A percentile compares a stretch with the other conserved stretches of the same genome.
Conservation (phyloP, 2,888 invertebrate species). For the Nemapogon koenigi region DNA sequence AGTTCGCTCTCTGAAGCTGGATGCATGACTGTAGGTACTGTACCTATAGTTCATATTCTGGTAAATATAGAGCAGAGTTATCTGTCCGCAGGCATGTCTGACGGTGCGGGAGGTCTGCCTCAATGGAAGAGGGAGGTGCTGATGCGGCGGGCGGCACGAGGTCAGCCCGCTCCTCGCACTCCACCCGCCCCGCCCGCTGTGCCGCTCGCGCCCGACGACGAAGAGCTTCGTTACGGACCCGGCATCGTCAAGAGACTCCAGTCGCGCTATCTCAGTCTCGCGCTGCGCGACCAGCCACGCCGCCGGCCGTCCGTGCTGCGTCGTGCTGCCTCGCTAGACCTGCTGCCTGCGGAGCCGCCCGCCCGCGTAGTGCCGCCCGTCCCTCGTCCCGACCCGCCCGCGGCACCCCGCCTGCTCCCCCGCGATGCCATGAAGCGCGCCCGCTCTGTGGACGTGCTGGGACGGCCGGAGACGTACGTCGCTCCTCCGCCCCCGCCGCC, state of each 20-base stretch:
- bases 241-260: conserved; percentile 89
- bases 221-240: conserved; percentile 89
- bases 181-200: conserved; percentile 33
- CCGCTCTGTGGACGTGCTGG: conserved; percentile 83
- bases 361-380: conserved; percentile 31
- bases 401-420: conserved; percentile 43
- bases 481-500: conserved; percentile 71
- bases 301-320: conserved; percentile 76
- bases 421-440: conserved; percentile 79
- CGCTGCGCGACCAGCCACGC: conserved; percentile 76
- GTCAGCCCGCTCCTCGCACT: conserved; percentile 26
- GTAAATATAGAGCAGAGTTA: too few species aligned
- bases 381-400: conserved; percentile 16
- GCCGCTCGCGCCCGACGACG: conserved; percentile 48
- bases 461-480: conserved; percentile 38
- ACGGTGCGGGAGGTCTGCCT: conserved; percentile 62
- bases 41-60: too few species aligned
- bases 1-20: too few species aligned
- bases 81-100: conserved; percentile 45
- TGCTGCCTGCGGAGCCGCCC: conserved; percentile 74
- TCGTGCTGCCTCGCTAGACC: conserved; percentile 85
- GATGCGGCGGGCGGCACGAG: conserved; percentile 65
- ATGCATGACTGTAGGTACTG: too few species aligned
- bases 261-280: conserved; percentile 85
- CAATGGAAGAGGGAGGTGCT: conserved; percentile 88